phyloP scores from a whole-genome alignment of 2,888 invertebrate genomes.

The Drosophila merina region DNA sequence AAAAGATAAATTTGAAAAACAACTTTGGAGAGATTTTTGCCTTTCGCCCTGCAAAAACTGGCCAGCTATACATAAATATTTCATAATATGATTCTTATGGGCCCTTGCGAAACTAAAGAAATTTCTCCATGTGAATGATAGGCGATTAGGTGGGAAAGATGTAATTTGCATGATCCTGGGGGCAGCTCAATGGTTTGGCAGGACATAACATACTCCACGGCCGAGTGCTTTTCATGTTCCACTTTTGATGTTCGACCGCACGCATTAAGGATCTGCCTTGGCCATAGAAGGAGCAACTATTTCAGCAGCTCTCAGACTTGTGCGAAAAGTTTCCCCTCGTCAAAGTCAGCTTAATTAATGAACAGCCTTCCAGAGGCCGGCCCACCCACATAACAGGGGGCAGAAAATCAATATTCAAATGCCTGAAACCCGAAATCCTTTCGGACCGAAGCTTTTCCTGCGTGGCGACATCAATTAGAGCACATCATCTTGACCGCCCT shows the following conservation, averaged over 20 bases:
- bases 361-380: constrained; percentile 29
- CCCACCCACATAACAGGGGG: constrained; percentile 4
- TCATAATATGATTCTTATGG: too few relatives aligned
- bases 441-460: constrained; percentile 7
- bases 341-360: constrained; percentile 81
- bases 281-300: constrained; percentile 29
- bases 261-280: constrained; percentile 56
- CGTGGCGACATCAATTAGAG: constrained; percentile 68
- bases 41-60: too few relatives aligned
- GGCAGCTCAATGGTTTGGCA: constrained; percentile 27
- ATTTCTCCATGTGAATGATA: neutral
- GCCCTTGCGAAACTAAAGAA: too few relatives aligned
- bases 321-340: constrained; percentile 68
- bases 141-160: constrained; percentile 23
- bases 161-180: constrained; percentile 16
- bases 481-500: constrained; percentile 71
- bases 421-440: constrained; percentile 20
- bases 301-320: constrained; percentile 46
- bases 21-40: too few relatives aligned
- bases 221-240: constrained; percentile 73
- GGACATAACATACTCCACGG: constrained; percentile 68
- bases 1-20: neutral
- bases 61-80: too few relatives aligned
- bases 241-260: constrained; percentile 67
- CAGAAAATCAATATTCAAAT: constrained; percentile 71